phyloP scores from a whole-genome alignment of 1,140 invertebrate species.

The Lepidostoma basale region DNA sequence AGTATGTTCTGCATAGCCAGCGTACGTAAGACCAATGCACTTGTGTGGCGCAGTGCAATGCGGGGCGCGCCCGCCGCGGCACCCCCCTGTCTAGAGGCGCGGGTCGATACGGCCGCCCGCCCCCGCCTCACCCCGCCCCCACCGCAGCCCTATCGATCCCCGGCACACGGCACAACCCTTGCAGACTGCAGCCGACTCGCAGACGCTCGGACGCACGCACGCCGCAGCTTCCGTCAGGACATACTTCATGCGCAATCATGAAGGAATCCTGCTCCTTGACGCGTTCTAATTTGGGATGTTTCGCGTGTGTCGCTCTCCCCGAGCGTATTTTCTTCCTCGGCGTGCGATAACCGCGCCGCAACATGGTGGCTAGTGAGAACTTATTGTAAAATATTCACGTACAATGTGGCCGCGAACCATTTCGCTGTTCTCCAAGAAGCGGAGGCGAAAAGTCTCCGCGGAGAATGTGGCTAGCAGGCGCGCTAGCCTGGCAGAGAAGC shows the following conservation, averaged over 20 bases:
- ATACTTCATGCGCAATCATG: too few species aligned
- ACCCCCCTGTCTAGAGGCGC: neutral
- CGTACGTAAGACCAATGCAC: slow-evolving; percentile 24
- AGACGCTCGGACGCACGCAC: too few species aligned
- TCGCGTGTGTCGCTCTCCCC: neutral
- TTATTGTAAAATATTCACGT: neutral
- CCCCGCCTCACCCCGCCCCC: neutral
- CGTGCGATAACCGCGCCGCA: slow-evolving; percentile 16
- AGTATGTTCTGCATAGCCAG: too few species aligned
- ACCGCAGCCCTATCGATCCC: slow-evolving; percentile 19
- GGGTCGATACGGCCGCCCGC: slow-evolving; percentile 10
- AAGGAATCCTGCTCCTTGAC: neutral
- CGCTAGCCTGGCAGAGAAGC: slow-evolving; percentile 1
- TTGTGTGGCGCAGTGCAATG: slow-evolving; percentile 20
- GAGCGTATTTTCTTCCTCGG: slow-evolving; percentile 22
- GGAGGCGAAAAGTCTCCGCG: slow-evolving; percentile 12
- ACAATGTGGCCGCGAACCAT: slow-evolving; percentile 40
- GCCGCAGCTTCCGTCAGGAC: neutral
- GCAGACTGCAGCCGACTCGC: slow-evolving; percentile 20
- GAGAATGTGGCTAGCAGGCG: neutral
- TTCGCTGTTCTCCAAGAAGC: slow-evolving; percentile 35
- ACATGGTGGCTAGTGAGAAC: neutral
- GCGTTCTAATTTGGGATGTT: too few species aligned
- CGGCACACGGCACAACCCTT: slow-evolving; percentile 1
- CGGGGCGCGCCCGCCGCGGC: slow-evolving; percentile 26